Evolutionary conservation across 2,888 invertebrate species (phyloP).

Genomic region (Eristalis arbustorum): DNA sequence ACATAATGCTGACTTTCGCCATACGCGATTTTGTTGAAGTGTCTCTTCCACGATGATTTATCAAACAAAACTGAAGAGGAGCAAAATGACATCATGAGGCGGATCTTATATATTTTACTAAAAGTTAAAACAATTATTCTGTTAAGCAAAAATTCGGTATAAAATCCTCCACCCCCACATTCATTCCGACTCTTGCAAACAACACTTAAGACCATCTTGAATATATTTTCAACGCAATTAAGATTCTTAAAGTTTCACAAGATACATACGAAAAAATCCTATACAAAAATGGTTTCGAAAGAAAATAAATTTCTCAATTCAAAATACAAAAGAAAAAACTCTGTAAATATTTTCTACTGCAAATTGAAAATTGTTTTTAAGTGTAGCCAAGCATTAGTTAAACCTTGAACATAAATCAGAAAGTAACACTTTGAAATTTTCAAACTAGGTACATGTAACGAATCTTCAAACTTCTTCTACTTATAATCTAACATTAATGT

Average conservation of each 20-base stretch:
- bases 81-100: no score
- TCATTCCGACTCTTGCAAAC: no score
- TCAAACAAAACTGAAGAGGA: no score
- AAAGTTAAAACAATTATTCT: no score
- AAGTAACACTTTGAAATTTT: not conserved
- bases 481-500: not conserved
- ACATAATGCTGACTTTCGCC: no score
- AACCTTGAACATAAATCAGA: not conserved
- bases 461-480: not conserved
- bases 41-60: no score
- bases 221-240: not conserved
- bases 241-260: constrained; percentile 4
- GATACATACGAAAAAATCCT: not conserved
- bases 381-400: not conserved
- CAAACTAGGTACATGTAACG: not conserved
- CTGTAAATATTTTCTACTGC: constrained; percentile 45
- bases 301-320: constrained; percentile 12
- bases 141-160: no score
- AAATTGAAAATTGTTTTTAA: not conserved
- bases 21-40: no score
- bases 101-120: no score
- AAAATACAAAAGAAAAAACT: constrained; percentile 5
- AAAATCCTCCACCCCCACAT: no score
- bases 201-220: not conserved
- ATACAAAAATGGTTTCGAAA: constrained; percentile 63